phyloP scores from a whole-genome alignment of 2,888 invertebrate genomes.

The Chrysomela aeneicollis region DNA sequence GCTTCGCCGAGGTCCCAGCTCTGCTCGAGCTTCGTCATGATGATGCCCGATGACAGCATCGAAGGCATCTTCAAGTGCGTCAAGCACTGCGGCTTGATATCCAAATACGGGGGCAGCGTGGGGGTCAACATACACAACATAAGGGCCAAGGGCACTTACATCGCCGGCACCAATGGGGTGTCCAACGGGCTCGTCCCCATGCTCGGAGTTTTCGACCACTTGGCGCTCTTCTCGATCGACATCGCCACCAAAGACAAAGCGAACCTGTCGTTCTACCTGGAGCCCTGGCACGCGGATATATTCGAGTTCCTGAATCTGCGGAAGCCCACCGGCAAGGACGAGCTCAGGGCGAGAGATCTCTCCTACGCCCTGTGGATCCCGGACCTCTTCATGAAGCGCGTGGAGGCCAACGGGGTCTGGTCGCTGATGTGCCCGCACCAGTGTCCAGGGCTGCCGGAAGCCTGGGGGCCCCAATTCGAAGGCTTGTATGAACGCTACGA shows the following conservation, averaged over 20 bases:
- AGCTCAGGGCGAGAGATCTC: slow-evolving; percentile 90
- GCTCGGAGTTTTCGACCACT: slow-evolving; percentile 87
- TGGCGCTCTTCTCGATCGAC: background rate
- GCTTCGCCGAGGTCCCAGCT: slow-evolving; percentile 91
- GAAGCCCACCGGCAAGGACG: slow-evolving; percentile 90
- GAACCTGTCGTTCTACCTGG: slow-evolving; percentile 77
- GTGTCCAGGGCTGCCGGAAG: slow-evolving; percentile 87
- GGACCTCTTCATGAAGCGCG: slow-evolving; percentile 96
- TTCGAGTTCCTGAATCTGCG: slow-evolving; percentile 94
- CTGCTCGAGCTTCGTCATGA: slow-evolving; percentile 93
- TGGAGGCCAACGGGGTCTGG: slow-evolving; percentile 86
- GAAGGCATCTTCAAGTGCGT: slow-evolving; percentile 94
- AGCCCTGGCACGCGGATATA: slow-evolving; percentile 99
- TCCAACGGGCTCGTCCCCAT: slow-evolving; percentile 97
- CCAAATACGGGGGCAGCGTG: slow-evolving; percentile 97
- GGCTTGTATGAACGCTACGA: slow-evolving; percentile 87
- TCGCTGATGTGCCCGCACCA: slow-evolving; percentile 97
- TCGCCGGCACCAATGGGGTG: slow-evolving; percentile 92
- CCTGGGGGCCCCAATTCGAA: slow-evolving; percentile 96
- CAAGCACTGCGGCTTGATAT: slow-evolving; percentile 92
- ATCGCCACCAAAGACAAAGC: slow-evolving; percentile 71
- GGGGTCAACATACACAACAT: slow-evolving; percentile 97
- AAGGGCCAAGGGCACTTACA: slow-evolving; percentile 88
- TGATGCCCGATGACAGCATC: slow-evolving; percentile 94
- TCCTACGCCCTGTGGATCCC: slow-evolving; percentile 99